A percentile compares a stretch with the other conserved stretches of the same genome.
Evolutionary conservation across 2,113 vertebrate species (phyloP).

Genomic region (Numida meleagris): DNA sequence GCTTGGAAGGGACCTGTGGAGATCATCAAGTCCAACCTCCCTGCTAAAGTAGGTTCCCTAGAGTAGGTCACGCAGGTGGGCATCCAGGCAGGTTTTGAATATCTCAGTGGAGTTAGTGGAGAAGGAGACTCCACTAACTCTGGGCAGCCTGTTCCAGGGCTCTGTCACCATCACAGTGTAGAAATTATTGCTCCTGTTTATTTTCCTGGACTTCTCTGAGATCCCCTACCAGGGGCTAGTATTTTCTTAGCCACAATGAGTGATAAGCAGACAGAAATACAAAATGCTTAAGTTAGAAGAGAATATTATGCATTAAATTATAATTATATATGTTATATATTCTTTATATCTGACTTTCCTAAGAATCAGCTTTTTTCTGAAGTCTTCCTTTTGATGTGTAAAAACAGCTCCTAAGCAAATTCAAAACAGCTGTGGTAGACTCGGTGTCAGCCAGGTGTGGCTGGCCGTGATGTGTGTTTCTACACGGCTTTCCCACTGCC

Average conservation of each 20-base stretch:
- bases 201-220: not conserved
- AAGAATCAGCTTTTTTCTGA: not conserved
- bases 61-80: no score
- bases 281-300: not conserved
- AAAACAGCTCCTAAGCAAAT: not conserved
- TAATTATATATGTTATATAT: not conserved
- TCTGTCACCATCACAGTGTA: no score
- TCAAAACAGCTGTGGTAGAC: not conserved
- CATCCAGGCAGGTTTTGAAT: no score
- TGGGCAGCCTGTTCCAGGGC: no score
- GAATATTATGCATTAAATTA: not conserved
- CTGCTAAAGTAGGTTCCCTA: no score
- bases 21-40: no score
- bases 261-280: not conserved
- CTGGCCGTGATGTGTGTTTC: not conserved
- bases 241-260: not conserved
- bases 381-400: not conserved
- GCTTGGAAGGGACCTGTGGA: no score
- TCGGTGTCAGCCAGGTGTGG: not conserved
- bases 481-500: not conserved
- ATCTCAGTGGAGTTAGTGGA: no score
- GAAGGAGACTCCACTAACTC: no score
- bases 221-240: not conserved
- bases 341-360: not conserved
- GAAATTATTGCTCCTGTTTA: no score